A percentile compares a stretch with the other conserved stretches of the same genome.
Conservation (phyloP, 1,140 invertebrate species). For the Bilobella aurantiaca region DNA sequence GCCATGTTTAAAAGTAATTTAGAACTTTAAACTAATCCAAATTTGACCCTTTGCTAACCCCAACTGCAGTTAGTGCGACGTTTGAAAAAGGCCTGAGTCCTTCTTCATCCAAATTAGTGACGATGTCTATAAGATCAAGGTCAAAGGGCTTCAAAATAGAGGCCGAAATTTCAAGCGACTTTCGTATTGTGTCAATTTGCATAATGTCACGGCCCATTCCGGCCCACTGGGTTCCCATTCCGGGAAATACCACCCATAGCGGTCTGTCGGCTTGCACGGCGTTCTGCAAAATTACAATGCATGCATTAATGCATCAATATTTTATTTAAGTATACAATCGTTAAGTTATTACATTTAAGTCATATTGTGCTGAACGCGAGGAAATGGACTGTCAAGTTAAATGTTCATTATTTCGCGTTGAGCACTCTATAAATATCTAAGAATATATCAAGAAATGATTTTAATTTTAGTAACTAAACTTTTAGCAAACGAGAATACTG, state of each 20-base stretch:
- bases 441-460: too few relatives aligned
- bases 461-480: too few relatives aligned
- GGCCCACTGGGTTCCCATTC: constrained; percentile 93
- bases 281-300: background rate
- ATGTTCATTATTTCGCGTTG: too few relatives aligned
- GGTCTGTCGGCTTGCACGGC: too few relatives aligned
- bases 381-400: too few relatives aligned
- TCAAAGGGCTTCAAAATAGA: constrained; percentile 62
- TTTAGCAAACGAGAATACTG: too few relatives aligned
- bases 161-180: constrained; percentile 62
- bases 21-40: background rate
- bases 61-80: background rate
- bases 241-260: constrained; percentile 87
- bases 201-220: constrained; percentile 82
- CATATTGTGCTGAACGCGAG: too few relatives aligned
- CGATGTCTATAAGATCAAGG: constrained; percentile 66
- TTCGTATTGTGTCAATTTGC: constrained; percentile 62
- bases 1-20: background rate
- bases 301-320: background rate
- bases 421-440: too few relatives aligned
- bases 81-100: background rate
- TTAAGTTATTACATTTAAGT: too few relatives aligned
- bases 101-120: constrained; percentile 41
- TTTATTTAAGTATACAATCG: background rate
- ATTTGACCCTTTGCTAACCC: background rate